Conservation (phyloP, 2,113 vertebrate genomes). For the Platycercus adscitus region DNA sequence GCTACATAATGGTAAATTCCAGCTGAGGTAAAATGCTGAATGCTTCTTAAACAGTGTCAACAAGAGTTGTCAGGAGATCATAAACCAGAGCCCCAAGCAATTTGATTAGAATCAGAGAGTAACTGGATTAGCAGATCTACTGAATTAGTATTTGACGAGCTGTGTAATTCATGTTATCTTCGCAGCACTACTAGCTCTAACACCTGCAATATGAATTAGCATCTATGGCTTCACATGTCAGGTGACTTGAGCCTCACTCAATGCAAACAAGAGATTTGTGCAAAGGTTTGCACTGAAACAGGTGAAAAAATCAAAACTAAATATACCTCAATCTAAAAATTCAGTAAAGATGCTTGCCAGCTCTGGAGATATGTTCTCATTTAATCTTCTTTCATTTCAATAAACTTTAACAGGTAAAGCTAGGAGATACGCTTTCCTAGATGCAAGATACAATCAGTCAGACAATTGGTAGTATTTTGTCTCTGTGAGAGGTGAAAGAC, state of each 20-base stretch:
- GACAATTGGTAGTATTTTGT: not conserved
- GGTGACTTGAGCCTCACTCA: not conserved
- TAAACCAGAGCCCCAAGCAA: slow-evolving; percentile 54
- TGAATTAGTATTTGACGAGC: slow-evolving; percentile 51
- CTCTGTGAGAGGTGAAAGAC: not conserved
- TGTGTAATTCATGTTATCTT: not conserved
- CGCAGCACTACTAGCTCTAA: not conserved
- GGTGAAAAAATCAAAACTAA: not conserved
- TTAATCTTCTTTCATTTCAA: not conserved
- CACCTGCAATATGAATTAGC: not conserved
- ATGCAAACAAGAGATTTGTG: not conserved
- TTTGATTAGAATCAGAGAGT: slow-evolving; percentile 48
- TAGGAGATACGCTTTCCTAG: not conserved
- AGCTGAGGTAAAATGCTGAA: slow-evolving; percentile 13
- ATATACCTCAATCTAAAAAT: too few species aligned
- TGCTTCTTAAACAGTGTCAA: slow-evolving; percentile 45
- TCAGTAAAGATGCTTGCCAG: not conserved
- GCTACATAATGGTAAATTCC: not conserved
- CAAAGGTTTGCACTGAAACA: not conserved
- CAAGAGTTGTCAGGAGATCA: slow-evolving; percentile 48
- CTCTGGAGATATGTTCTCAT: accelerated
- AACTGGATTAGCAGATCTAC: slow-evolving; percentile 39
- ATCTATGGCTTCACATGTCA: not conserved
- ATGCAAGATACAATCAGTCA: not conserved
- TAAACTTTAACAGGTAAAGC: not conserved